These are phyloP conservation scores for Andrena cerasifolii DNA, from an alignment of 1,140 invertebrate species.

Conservation along the genomic window DNA sequence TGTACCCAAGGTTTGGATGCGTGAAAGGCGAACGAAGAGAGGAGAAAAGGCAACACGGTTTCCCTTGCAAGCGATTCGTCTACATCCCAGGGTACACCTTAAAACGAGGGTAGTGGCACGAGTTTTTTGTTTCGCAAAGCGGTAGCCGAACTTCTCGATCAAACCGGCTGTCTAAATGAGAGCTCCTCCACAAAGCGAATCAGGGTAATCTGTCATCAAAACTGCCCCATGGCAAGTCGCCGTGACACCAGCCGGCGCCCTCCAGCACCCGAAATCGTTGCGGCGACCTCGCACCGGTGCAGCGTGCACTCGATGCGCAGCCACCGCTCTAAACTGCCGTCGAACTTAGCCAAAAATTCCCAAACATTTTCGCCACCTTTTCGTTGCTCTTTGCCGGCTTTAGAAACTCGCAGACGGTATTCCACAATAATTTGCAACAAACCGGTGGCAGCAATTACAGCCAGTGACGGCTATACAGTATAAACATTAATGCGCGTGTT, in stretches of 20 bases:
- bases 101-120: constrained; percentile 51
- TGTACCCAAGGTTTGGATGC: neutral
- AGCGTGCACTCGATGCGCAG: constrained; percentile 41
- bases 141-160: constrained; percentile 80
- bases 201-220: constrained; percentile 83
- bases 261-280: constrained; percentile 66
- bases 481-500: too few relatives aligned
- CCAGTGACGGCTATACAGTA: too few relatives aligned
- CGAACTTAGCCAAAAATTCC: constrained; percentile 37
- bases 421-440: too few relatives aligned
- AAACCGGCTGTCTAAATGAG: constrained; percentile 81
- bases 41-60: neutral
- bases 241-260: constrained; percentile 76
- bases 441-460: too few relatives aligned
- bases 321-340: constrained; percentile 30
- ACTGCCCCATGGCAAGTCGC: constrained; percentile 74
- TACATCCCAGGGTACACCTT: neutral
- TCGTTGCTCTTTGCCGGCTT: too few relatives aligned
- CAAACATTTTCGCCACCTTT: neutral
- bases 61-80: constrained; percentile 2
- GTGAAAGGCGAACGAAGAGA: neutral
- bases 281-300: constrained; percentile 46
- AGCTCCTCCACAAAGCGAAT: constrained; percentile 81
- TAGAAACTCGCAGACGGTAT: too few relatives aligned
- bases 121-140: constrained; percentile 68